phyloP scores from a whole-genome alignment of 2,888 invertebrate species.

The Shargacucullia verbasci region DNA sequence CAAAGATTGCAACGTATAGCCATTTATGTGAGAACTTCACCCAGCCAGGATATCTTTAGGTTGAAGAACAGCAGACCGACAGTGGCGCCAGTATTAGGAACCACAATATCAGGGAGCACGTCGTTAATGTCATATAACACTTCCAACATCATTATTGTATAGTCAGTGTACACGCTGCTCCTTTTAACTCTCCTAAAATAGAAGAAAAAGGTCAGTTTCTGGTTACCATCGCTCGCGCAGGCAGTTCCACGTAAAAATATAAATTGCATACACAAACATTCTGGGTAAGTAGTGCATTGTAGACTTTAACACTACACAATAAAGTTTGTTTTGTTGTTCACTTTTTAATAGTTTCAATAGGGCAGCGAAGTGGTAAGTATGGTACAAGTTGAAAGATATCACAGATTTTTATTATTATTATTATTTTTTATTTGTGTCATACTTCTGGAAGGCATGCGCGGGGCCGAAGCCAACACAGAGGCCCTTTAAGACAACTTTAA shows the following conservation, averaged over 20 bases:
- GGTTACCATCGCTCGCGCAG: constrained; percentile 54
- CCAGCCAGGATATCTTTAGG: too few species aligned
- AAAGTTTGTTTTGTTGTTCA: constrained; percentile 31
- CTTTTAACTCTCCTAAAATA: constrained; percentile 51
- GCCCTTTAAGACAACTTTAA: too few species aligned
- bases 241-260: constrained; percentile 51
- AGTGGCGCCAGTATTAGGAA: neutral
- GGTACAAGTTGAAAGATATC: constrained; percentile 35
- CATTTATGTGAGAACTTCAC: too few species aligned
- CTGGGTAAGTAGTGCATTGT: constrained; percentile 12
- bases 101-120: neutral
- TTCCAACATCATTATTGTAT: neutral
- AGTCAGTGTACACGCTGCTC: neutral
- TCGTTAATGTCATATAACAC: constrained; percentile 6
- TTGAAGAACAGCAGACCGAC: too few species aligned
- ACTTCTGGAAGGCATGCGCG: too few species aligned
- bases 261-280: constrained; percentile 47
- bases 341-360: constrained; percentile 48
- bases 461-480: too few species aligned
- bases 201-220: constrained; percentile 60
- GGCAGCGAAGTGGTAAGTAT: constrained; percentile 38
- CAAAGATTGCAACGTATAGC: too few species aligned
- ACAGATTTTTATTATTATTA: constrained; percentile 1
- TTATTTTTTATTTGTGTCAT: too few species aligned
- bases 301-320: constrained; percentile 22